Evolutionary conservation across 1,140 invertebrate genomes (phyloP).

Genomic region (Drosophila baimaii): DNA sequence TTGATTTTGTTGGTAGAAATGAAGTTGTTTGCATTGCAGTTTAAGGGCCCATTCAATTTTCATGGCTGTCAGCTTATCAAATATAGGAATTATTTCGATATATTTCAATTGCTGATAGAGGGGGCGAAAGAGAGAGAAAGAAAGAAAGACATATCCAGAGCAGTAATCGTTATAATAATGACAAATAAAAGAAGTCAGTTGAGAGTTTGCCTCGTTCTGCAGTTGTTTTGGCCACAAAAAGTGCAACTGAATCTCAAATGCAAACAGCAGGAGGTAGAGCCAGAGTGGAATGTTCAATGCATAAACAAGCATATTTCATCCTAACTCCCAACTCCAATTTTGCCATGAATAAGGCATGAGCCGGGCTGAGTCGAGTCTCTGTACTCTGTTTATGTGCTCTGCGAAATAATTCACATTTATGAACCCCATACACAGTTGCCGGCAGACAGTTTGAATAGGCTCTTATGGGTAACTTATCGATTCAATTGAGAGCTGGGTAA

Average conservation of each 20-base stretch:
- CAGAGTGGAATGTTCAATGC: conserved; percentile 29
- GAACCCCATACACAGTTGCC: conserved; percentile 3
- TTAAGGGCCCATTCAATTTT: conserved; percentile 28
- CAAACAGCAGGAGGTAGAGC: not conserved
- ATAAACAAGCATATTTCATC: conserved; percentile 38
- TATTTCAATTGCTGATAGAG: conserved; percentile 25
- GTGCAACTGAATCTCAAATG: conserved; percentile 32
- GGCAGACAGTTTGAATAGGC: conserved; percentile 22
- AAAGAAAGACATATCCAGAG: conserved; percentile 10
- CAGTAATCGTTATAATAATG: conserved; percentile 49
- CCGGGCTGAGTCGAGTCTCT: not conserved
- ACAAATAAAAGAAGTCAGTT: conserved; percentile 27
- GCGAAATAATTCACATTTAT: conserved; percentile 32
- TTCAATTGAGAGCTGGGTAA: conserved; percentile 14
- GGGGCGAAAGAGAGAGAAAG: not conserved
- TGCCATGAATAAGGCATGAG: conserved; percentile 41
- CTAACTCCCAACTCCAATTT: conserved; percentile 21
- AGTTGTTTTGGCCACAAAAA: conserved; percentile 15
- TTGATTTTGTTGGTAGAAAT: conserved; percentile 5
- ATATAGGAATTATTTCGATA: conserved; percentile 30
- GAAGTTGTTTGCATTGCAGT: conserved; percentile 24
- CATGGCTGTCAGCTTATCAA: conserved; percentile 36
- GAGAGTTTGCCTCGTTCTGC: not conserved
- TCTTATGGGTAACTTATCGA: conserved; percentile 30
- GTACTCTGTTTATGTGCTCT: conserved; percentile 10